Conservation (phyloP, 1,140 invertebrate species). For the Zaprionus lachaisei region DNA sequence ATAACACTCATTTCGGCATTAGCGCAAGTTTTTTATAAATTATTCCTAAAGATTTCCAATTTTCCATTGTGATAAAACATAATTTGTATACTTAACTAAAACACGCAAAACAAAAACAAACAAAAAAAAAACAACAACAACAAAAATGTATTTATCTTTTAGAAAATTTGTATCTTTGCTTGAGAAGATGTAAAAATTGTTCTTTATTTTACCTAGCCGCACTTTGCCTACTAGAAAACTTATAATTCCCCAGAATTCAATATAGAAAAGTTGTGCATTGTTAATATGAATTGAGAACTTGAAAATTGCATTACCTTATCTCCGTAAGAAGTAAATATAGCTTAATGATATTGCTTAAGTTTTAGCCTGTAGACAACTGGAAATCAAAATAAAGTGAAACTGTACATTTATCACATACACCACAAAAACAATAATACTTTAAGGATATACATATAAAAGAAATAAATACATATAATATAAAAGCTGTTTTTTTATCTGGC, state of each 20-base stretch:
- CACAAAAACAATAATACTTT: conserved; percentile 42
- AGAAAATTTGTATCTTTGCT: conserved; percentile 55
- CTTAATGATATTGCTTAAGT: conserved; percentile 67
- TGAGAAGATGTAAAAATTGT: conserved; percentile 57
- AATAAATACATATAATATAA: conserved; percentile 40
- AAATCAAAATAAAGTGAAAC: conserved; percentile 72
- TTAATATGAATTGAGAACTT: conserved; percentile 52
- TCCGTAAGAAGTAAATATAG: conserved; percentile 54
- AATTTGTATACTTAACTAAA: conserved; percentile 73
- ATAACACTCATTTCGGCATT: conserved; percentile 57
- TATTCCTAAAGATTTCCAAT: conserved; percentile 65
- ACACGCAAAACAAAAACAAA: conserved; percentile 10
- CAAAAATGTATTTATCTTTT: conserved; percentile 64
- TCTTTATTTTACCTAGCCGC: conserved; percentile 61
- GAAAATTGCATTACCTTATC: conserved; percentile 63
- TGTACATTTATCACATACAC: conserved; percentile 76
- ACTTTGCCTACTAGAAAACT: conserved; percentile 77
- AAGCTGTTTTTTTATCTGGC: conserved; percentile 8
- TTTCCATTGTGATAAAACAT: conserved; percentile 79
- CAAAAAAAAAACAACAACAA: background rate
- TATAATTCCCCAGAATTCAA: conserved; percentile 63
- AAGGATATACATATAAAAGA: conserved; percentile 56
- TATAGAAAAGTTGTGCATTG: conserved; percentile 54
- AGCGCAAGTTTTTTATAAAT: conserved; percentile 57
- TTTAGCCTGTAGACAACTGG: conserved; percentile 74